Conservation (phyloP, 2,888 invertebrate species). For the Sinotaia quadrata region DNA sequence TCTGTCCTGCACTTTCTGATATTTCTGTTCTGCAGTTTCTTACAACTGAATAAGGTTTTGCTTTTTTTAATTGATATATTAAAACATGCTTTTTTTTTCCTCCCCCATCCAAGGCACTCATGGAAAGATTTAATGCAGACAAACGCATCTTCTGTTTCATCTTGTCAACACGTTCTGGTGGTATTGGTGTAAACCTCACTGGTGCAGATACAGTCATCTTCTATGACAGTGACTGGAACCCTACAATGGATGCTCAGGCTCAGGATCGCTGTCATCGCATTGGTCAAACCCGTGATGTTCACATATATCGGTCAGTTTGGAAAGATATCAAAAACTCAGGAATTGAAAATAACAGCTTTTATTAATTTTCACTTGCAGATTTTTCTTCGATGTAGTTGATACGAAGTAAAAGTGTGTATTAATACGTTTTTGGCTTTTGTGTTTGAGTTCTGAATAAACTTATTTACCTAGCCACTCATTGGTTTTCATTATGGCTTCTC, state of each 20-base stretch:
- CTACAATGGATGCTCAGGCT: constrained; percentile 97
- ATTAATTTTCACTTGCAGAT: not conserved
- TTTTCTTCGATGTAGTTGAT: too few relatives aligned
- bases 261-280: constrained; percentile 90
- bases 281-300: constrained; percentile 98
- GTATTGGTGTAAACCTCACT: constrained; percentile 97
- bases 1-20: too few relatives aligned
- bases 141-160: constrained; percentile 96
- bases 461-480: too few relatives aligned
- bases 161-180: constrained; percentile 96
- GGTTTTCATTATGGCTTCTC: too few relatives aligned
- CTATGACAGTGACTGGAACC: constrained; percentile 99
- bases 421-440: not conserved
- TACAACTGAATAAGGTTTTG: too few relatives aligned
- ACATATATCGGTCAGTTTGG: constrained; percentile 84
- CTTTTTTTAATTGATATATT: too few relatives aligned
- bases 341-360: not conserved
- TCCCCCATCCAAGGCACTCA: constrained; percentile 82
- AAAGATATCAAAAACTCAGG: not conserved
- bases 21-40: too few relatives aligned
- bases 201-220: constrained; percentile 99
- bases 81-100: constrained; percentile 13
- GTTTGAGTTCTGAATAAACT: not conserved
- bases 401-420: too few relatives aligned
- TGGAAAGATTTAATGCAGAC: constrained; percentile 98